phyloP scores from a whole-genome alignment of 1,140 invertebrate genomes.

The Anoplophora glabripennis region DNA sequence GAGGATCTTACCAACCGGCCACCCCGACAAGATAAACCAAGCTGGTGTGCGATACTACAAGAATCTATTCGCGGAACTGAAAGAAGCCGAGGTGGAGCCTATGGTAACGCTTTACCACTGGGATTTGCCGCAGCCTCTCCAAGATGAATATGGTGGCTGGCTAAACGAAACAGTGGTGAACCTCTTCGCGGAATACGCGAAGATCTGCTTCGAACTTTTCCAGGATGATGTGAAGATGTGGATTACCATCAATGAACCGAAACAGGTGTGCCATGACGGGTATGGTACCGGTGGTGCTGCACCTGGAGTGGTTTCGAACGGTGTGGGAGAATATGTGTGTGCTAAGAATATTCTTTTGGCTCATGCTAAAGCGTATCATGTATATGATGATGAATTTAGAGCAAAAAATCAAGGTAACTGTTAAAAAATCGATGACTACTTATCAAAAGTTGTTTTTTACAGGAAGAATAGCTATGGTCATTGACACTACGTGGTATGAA shows the following conservation, averaged over 20 bases:
- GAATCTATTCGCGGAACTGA: too few species aligned
- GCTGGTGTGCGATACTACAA: too few species aligned
- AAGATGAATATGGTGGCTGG: slow-evolving; percentile 46
- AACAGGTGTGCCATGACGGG: slow-evolving; percentile 11
- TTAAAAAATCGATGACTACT: slow-evolving; percentile 45
- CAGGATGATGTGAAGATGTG: slow-evolving; percentile 24
- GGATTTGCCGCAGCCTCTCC: too few species aligned
- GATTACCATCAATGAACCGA: too few species aligned
- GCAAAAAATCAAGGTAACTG: slow-evolving; percentile 48
- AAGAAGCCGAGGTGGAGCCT: too few species aligned
- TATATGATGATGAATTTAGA: slow-evolving; percentile 55
- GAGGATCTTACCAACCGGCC: too few species aligned
- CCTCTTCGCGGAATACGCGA: slow-evolving; percentile 44
- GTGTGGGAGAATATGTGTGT: slow-evolving; percentile 50
- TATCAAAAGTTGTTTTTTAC: slow-evolving; percentile 1
- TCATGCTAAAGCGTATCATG: slow-evolving; percentile 51
- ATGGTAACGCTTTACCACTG: too few species aligned
- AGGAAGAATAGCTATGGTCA: slow-evolving; percentile 27
- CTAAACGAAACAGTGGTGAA: slow-evolving; percentile 38
- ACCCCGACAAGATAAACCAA: too few species aligned
- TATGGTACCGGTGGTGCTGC: slow-evolving; percentile 3
- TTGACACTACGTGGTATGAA: slow-evolving; percentile 22
- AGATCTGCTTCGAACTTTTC: slow-evolving; percentile 30
- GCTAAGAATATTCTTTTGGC: slow-evolving; percentile 21
- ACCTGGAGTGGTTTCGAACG: slow-evolving; percentile 55